Conservation (phyloP, 2,888 invertebrate genomes). For the Lottia scabra region DNA sequence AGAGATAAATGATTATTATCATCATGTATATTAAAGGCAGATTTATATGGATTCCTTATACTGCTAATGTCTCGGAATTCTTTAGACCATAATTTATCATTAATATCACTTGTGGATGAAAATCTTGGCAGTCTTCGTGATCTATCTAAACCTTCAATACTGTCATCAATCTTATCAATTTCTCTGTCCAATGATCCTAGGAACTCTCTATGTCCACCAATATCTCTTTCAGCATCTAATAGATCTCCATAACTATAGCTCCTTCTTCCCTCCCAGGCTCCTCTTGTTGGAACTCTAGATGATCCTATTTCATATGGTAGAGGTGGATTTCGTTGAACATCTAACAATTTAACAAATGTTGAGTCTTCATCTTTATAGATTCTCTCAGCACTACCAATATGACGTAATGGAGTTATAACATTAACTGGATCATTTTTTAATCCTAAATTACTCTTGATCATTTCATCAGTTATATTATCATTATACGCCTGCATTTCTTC, state of each 20-base stretch:
- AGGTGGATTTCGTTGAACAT: neutral
- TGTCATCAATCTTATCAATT: neutral
- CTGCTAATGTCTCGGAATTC: neutral
- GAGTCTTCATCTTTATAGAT: neutral
- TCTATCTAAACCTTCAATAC: neutral
- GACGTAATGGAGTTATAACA: neutral
- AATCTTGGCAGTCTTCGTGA: neutral
- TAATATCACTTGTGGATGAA: neutral
- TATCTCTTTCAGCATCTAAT: neutral
- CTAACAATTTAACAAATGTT: neutral
- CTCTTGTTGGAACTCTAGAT: conserved; percentile 25
- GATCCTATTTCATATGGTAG: neutral
- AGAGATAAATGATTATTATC: conserved; percentile 12
- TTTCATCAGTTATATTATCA: neutral
- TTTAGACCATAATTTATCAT: neutral
- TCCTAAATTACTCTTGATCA: neutral
- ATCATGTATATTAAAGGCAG: conserved; percentile 16
- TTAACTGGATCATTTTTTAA: neutral
- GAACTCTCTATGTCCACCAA: neutral
- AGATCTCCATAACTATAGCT: neutral
- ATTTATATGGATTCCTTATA: conserved; percentile 6
- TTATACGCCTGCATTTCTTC: neutral
- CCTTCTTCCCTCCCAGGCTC: conserved; percentile 36
- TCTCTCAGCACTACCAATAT: neutral
- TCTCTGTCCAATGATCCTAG: neutral